Evolutionary conservation across 1,140 invertebrate genomes (phyloP).

Genomic region (Scaptomyza graminum): DNA sequence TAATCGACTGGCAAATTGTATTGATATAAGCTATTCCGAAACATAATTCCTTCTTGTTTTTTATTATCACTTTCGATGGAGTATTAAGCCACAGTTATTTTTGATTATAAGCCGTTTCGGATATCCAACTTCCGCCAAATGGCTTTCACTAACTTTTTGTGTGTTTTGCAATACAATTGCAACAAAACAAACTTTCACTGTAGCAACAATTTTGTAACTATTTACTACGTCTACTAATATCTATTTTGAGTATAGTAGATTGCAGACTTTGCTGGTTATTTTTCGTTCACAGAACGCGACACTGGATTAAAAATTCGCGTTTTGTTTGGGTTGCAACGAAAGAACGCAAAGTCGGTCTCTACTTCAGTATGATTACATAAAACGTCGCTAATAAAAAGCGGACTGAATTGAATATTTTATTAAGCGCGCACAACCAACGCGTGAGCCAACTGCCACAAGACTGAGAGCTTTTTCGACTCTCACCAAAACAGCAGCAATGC

Average conservation of each 20-base stretch:
- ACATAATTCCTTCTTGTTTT: no score
- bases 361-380: slow-evolving; percentile 72
- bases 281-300: slow-evolving; percentile 36
- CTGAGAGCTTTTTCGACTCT: slow-evolving; percentile 45
- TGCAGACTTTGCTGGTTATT: slow-evolving; percentile 49
- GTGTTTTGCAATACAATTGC: slow-evolving; percentile 47
- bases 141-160: slow-evolving; percentile 56
- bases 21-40: slow-evolving; percentile 71
- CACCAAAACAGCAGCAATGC: slow-evolving; percentile 29
- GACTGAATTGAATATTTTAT: slow-evolving; percentile 13
- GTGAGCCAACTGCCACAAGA: slow-evolving; percentile 78
- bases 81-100: slow-evolving; percentile 25
- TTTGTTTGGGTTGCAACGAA: slow-evolving; percentile 54
- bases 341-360: slow-evolving; percentile 53
- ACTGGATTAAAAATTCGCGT: slow-evolving; percentile 48
- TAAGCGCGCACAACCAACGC: slow-evolving; percentile 76
- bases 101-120: no score
- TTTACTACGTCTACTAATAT: neutral
- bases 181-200: slow-evolving; percentile 61
- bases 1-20: slow-evolving; percentile 80
- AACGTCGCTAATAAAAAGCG: slow-evolving; percentile 41
- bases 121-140: slow-evolving; percentile 9
- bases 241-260: slow-evolving; percentile 26
- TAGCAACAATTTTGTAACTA: slow-evolving; percentile 27
- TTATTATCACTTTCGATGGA: no score